A percentile compares a stretch with the other conserved stretches of the same genome.
Conservation (phyloP, 2,113 vertebrate species). For the Corynorhinus townsendii region DNA sequence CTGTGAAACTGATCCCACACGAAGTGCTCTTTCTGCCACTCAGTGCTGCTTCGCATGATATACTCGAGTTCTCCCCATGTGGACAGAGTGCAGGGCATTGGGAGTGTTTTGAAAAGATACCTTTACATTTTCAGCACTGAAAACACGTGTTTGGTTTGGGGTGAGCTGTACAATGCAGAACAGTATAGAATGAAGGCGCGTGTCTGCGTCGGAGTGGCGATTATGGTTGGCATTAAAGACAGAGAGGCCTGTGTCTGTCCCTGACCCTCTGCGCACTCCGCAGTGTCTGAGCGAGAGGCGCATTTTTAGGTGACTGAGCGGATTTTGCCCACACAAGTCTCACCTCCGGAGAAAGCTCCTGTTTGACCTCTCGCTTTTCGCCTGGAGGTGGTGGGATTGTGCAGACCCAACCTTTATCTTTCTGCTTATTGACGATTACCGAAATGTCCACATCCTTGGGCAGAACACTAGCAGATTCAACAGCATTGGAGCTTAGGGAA, state of each 20-base stretch:
- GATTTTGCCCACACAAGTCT: neutral
- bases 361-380: neutral
- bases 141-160: neutral
- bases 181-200: neutral
- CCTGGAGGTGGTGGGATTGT: neutral
- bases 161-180: neutral
- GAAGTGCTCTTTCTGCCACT: too few relatives aligned
- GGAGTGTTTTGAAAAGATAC: neutral
- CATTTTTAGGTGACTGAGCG: neutral
- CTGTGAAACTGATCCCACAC: neutral
- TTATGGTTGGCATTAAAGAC: neutral
- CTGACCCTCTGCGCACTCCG: neutral
- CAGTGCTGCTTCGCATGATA: neutral
- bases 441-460: constrained; percentile 52
- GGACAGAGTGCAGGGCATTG: neutral
- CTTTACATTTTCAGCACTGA: neutral
- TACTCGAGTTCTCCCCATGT: neutral
- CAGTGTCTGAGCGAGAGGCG: neutral
- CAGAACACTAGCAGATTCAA: constrained; percentile 45
- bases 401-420: constrained; percentile 47
- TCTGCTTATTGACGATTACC: constrained; percentile 35
- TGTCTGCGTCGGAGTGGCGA: neutral
- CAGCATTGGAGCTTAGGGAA: constrained; percentile 55
- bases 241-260: neutral
- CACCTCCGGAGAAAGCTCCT: neutral